A percentile compares a stretch with the other conserved stretches of the same genome.
These are phyloP conservation scores for Rotaria sp. DNA, from an alignment of 2,888 invertebrate species.

Conservation along the genomic window DNA sequence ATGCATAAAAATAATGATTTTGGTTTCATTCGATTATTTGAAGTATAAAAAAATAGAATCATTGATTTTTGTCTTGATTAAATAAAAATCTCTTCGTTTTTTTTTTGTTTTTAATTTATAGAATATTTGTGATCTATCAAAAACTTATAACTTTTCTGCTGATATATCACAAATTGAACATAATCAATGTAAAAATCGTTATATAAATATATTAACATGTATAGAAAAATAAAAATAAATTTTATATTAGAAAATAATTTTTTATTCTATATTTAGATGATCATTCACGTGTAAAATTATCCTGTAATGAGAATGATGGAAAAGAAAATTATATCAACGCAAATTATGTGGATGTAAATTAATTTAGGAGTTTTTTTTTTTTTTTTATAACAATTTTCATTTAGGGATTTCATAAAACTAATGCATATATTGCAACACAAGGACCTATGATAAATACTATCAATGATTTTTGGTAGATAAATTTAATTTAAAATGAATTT, in stretches of 20 bases:
- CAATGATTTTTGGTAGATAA: slow-evolving; percentile 75
- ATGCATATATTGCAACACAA: slow-evolving; percentile 89
- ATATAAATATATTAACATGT: slow-evolving; percentile 88
- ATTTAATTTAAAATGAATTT: neutral
- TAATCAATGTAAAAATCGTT: slow-evolving; percentile 85
- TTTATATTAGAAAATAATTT: neutral
- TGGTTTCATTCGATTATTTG: slow-evolving; percentile 88
- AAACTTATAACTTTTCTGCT: slow-evolving; percentile 39
- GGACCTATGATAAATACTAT: slow-evolving; percentile 86
- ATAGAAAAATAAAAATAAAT: too few species aligned
- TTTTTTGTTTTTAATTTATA: slow-evolving; percentile 44
- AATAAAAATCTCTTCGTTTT: neutral
- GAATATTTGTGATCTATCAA: slow-evolving; percentile 45
- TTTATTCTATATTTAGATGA: slow-evolving; percentile 59
- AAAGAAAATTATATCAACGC: slow-evolving; percentile 84
- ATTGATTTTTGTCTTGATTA: too few species aligned
- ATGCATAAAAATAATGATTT: slow-evolving; percentile 87
- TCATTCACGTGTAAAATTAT: slow-evolving; percentile 77
- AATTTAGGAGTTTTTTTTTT: neutral
- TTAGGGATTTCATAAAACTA: slow-evolving; percentile 66
- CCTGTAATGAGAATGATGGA: slow-evolving; percentile 68
- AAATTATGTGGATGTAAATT: slow-evolving; percentile 77
- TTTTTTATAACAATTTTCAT: slow-evolving; percentile 37
- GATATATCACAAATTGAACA: slow-evolving; percentile 67
- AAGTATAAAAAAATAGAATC: slow-evolving; percentile 58